Percentiles rank a stretch among this genome's conserved stretches.
These are phyloP conservation scores for Lepidurus couesii DNA, from an alignment of 1,140 invertebrate species.

Conservation along the genomic window DNA sequence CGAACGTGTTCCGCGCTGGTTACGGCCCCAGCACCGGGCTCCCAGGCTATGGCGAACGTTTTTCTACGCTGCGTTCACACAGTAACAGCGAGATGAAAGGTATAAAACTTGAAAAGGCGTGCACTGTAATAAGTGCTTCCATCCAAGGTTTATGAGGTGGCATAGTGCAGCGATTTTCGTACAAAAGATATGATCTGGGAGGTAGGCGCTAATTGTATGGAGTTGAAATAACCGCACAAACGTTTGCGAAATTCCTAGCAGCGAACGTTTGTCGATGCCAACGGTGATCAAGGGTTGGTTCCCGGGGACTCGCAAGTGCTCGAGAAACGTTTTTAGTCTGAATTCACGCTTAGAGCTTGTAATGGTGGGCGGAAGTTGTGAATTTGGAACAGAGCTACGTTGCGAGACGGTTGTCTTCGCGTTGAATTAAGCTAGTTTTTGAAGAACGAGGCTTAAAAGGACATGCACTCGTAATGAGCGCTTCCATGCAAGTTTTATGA, in stretches of 20 bases:
- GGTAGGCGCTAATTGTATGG: neutral
- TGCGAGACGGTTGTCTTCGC: neutral
- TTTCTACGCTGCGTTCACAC: neutral
- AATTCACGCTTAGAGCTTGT: neutral
- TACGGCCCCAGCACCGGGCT: neutral
- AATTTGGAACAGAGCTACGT: neutral
- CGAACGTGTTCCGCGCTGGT: neutral
- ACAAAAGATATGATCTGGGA: neutral
- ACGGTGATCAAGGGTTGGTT: neutral
- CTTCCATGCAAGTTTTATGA: neutral
- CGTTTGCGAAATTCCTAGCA: neutral
- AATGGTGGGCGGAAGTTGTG: neutral
- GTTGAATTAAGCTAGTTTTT: neutral
- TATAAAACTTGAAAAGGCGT: neutral
- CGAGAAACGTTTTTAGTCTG: neutral
- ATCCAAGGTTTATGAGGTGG: neutral
- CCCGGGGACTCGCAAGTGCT: neutral
- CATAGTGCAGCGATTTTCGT: neutral
- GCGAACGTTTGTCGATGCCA: neutral
- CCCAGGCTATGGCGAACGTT: neutral
- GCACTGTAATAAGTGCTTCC: slow-evolving; percentile 6
- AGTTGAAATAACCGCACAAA: neutral
- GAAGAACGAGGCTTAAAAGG: neutral
- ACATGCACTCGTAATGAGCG: neutral
- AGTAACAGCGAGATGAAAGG: neutral